Conservation (phyloP, 1,140 invertebrate species). For the Penaeus japonicus region DNA sequence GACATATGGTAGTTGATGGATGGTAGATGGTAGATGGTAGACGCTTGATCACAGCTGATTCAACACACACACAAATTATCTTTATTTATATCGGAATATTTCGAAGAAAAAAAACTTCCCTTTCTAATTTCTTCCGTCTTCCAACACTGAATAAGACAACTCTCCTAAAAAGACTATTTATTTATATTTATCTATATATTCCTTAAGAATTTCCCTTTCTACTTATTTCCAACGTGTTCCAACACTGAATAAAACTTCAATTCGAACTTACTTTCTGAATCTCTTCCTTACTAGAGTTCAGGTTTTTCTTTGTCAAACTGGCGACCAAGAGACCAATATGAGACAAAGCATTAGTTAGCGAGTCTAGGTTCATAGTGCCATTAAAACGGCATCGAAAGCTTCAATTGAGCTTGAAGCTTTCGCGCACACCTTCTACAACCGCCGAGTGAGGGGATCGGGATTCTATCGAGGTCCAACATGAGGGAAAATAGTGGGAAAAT, state of each 20-base stretch:
- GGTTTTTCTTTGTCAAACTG: conserved; percentile 95
- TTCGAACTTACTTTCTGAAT: conserved; percentile 74
- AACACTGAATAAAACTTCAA: not conserved
- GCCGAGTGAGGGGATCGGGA: conserved; percentile 51
- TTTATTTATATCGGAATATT: no score
- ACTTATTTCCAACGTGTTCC: not conserved
- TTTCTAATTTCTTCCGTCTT: no score
- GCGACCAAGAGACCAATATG: conserved; percentile 76
- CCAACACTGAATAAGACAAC: no score
- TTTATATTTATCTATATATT: no score
- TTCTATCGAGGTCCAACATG: conserved; percentile 54
- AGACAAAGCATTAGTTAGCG: conserved; percentile 59
- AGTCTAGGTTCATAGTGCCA: conserved; percentile 61
- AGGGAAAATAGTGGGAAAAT: conserved; percentile 52
- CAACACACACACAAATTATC: no score
- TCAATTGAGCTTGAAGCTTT: conserved; percentile 60
- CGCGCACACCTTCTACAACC: conserved; percentile 59
- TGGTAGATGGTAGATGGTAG: no score
- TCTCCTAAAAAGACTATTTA: no score
- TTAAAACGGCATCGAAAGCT: conserved; percentile 60
- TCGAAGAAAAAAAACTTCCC: no score
- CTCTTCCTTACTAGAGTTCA: conserved; percentile 84
- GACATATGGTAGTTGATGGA: no score
- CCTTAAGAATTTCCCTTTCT: no score
- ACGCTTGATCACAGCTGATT: no score